These are phyloP conservation scores for Myanophis thanlyinensis DNA, from an alignment of 2,113 vertebrate species.

Conservation along the genomic window DNA sequence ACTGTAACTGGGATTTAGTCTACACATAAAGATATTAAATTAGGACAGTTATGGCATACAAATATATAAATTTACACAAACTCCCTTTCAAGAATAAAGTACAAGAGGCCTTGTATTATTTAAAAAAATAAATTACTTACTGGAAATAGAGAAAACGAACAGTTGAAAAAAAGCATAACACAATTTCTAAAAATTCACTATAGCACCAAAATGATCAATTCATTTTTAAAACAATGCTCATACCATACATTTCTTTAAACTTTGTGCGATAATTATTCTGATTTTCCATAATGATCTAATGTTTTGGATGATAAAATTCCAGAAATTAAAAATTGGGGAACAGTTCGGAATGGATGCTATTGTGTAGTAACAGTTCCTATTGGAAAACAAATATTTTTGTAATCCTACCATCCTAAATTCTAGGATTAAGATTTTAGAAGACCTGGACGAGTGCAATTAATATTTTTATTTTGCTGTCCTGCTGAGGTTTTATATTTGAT, in stretches of 20 bases:
- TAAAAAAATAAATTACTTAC: background rate
- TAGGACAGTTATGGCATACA: background rate
- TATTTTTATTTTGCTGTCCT: background rate
- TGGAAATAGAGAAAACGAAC: constrained; percentile 23
- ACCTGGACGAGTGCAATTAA: constrained; percentile 12
- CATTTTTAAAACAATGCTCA: constrained; percentile 23
- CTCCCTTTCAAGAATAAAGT: no score
- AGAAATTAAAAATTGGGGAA: background rate
- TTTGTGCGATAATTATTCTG: constrained; percentile 15
- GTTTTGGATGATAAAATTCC: constrained; percentile 6
- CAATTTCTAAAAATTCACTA: constrained; percentile 24
- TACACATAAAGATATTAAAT: background rate
- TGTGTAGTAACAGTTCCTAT: background rate
- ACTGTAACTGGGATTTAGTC: background rate
- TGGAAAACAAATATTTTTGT: background rate
- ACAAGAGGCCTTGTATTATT: background rate
- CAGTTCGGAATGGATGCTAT: background rate
- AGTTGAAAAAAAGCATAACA: constrained; percentile 9
- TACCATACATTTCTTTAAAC: constrained; percentile 2
- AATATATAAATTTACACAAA: background rate
- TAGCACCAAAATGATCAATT: constrained; percentile 16
- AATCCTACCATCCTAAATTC: background rate
- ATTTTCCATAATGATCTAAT: background rate
- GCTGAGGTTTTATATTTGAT: background rate
- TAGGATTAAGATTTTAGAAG: background rate